These are phyloP conservation scores for Hirtodrosophila histrioides DNA, from an alignment of 2,888 invertebrate species.

Conservation along the genomic window DNA sequence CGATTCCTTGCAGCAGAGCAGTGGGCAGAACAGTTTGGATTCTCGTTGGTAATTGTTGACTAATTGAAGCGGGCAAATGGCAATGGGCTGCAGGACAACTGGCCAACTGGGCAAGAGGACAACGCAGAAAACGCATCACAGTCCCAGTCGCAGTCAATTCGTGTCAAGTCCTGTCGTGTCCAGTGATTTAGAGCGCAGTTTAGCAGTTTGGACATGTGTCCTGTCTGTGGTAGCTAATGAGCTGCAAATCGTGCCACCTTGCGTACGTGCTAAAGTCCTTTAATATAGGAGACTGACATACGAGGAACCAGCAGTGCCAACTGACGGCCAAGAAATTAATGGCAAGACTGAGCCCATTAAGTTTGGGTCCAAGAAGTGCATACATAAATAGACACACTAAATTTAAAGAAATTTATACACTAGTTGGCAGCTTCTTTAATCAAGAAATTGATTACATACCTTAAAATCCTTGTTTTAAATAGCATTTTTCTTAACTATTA, in stretches of 20 bases:
- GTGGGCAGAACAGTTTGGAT: constrained; percentile 52
- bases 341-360: no score
- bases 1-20: constrained; percentile 35
- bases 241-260: constrained; percentile 74
- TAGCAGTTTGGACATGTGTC: constrained; percentile 76
- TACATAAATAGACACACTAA: no score
- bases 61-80: constrained; percentile 64
- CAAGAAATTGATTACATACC: no score
- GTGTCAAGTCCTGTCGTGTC: constrained; percentile 62
- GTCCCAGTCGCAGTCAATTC: constrained; percentile 39
- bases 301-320: constrained; percentile 3
- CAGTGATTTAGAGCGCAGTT: constrained; percentile 76
- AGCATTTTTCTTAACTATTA: no score
- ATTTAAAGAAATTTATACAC: no score
- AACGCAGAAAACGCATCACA: background rate
- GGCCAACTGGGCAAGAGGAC: constrained; percentile 5
- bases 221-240: constrained; percentile 72
- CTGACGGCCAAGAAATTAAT: background rate
- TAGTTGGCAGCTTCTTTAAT: no score
- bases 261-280: constrained; percentile 60
- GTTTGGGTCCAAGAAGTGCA: no score
- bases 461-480: no score
- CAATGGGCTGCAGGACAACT: background rate
- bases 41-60: constrained; percentile 74
- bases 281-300: constrained; percentile 10